A percentile compares a stretch with the other conserved stretches of the same genome.
These are phyloP conservation scores for Aleiodes alternator DNA, from an alignment of 2,888 invertebrate genomes.

Conservation along the genomic window DNA sequence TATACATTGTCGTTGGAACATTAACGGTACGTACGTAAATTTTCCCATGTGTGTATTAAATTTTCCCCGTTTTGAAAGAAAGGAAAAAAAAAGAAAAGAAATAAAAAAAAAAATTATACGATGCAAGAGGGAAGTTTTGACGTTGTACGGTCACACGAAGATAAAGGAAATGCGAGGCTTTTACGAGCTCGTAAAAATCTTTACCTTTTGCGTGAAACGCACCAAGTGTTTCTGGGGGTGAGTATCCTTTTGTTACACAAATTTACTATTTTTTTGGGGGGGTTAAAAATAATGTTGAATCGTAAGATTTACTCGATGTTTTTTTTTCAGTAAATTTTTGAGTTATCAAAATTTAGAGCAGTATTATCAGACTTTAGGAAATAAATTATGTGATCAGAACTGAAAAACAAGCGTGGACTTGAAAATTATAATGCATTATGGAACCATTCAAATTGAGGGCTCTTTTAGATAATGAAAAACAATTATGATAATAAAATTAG, in stretches of 20 bases:
- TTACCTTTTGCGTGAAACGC: conserved; percentile 24
- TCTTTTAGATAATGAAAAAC: no score
- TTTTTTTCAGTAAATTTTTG: no score
- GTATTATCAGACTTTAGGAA: no score
- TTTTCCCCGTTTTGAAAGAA: background rate
- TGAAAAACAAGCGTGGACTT: no score
- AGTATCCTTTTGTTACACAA: background rate
- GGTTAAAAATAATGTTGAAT: no score
- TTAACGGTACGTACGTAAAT: conserved; percentile 22
- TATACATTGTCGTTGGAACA: conserved; percentile 12
- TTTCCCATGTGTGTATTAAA: conserved; percentile 32
- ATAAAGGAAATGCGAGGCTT: conserved; percentile 44
- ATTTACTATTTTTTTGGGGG: background rate
- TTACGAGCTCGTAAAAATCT: conserved; percentile 60
- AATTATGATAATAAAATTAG: no score
- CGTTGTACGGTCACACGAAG: background rate
- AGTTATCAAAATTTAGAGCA: no score
- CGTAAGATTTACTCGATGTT: no score
- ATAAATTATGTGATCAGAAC: no score
- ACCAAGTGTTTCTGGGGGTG: conserved; percentile 16
- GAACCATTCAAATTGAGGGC: no score
- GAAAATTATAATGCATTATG: no score
- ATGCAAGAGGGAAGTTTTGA: conserved; percentile 15
- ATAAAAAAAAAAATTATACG: conserved; percentile 3
- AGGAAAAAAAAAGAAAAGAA: no score